These are phyloP conservation scores for Taenioides sp. DNA, from an alignment of 2,797 vertebrate species.

Conservation along the genomic window DNA sequence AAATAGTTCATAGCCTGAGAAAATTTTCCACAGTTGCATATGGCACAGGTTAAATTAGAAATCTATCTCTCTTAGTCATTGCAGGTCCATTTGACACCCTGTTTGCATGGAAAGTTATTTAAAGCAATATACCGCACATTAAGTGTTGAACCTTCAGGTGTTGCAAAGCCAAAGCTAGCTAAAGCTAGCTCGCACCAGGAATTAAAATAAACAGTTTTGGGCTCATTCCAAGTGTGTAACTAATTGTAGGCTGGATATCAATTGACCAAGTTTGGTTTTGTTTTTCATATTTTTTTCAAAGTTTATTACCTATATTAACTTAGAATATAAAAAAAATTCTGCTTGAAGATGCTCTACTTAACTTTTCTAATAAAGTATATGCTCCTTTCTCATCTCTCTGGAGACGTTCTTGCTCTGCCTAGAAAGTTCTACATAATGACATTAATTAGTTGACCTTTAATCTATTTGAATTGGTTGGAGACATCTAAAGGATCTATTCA, in stretches of 20 bases:
- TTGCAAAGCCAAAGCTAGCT: slow-evolving; percentile 36
- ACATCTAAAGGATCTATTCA: too few relatives aligned
- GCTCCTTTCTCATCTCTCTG: background rate
- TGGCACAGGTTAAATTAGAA: slow-evolving; percentile 43
- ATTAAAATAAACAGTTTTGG: slow-evolving; percentile 39
- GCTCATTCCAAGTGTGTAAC: slow-evolving; percentile 18
- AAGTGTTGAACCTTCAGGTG: slow-evolving; percentile 45
- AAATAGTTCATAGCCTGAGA: slow-evolving; percentile 35
- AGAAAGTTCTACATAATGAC: background rate
- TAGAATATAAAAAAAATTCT: too few relatives aligned
- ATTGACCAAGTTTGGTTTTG: background rate
- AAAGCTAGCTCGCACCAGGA: slow-evolving; percentile 44
- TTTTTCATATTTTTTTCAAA: background rate
- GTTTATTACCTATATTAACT: background rate
- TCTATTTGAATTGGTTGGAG: background rate
- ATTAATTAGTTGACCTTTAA: background rate
- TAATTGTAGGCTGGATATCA: slow-evolving; percentile 15
- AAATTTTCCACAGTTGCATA: slow-evolving; percentile 28
- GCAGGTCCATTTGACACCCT: slow-evolving; percentile 50
- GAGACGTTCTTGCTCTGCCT: background rate
- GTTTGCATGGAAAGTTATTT: slow-evolving; percentile 55
- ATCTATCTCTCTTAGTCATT: slow-evolving; percentile 38
- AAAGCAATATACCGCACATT: slow-evolving; percentile 50
- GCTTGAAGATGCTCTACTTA: too few relatives aligned
- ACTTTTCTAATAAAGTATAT: background rate